A percentile compares a stretch with the other conserved stretches of the same genome.
Evolutionary conservation across 2,797 vertebrate species (phyloP).

Genomic region (Eulemur albifrons): DNA sequence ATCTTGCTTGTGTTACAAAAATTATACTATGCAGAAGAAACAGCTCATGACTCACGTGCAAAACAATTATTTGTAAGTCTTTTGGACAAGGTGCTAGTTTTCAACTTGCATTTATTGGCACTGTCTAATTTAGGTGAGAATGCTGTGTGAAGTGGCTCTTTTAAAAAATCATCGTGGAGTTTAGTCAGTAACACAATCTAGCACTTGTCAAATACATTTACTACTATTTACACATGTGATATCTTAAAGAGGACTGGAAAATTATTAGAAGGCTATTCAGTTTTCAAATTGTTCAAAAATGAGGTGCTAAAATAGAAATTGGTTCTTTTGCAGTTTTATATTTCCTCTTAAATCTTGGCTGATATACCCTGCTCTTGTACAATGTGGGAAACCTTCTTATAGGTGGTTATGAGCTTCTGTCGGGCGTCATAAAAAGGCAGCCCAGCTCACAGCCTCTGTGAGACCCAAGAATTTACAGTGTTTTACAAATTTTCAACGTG

Average conservation of each 20-base stretch:
- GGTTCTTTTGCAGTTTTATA: neutral
- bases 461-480: neutral
- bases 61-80: neutral
- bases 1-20: conserved; percentile 2
- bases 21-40: neutral
- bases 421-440: neutral
- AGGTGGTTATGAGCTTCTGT: neutral
- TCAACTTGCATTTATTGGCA: neutral
- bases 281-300: conserved; percentile 17
- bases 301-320: neutral
- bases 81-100: neutral
- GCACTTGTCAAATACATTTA: conserved; percentile 12
- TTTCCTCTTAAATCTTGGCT: conserved; percentile 14
- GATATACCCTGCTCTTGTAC: neutral
- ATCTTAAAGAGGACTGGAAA: neutral
- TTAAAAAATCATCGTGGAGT: neutral
- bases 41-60: neutral
- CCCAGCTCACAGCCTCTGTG: neutral
- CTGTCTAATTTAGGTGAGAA: neutral
- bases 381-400: neutral
- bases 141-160: neutral
- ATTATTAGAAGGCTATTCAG: neutral
- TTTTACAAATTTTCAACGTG: neutral
- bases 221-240: neutral
- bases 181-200: neutral